Percentiles rank a stretch among this genome's conserved stretches.
phyloP scores from a whole-genome alignment of 2,797 vertebrate genomes.

The Adrianichthys oophorus region DNA sequence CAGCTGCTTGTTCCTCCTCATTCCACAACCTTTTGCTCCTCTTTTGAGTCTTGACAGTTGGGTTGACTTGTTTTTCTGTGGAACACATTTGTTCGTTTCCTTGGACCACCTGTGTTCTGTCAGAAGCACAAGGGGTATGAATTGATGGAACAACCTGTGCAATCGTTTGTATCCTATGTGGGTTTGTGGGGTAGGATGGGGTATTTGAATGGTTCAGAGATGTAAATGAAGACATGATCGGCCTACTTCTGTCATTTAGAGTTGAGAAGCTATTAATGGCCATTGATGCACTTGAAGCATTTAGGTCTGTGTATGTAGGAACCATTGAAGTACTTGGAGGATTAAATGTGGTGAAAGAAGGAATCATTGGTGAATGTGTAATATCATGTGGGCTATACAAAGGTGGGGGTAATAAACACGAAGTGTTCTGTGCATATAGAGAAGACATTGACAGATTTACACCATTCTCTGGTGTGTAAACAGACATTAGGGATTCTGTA shows the following conservation, averaged over 20 bases:
- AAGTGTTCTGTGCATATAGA: constrained; percentile 47
- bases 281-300: constrained; percentile 42
- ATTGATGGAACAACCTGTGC: constrained; percentile 67
- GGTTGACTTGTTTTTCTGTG: constrained; percentile 8
- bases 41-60: constrained; percentile 58
- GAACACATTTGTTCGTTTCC: constrained; percentile 17
- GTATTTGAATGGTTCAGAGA: constrained; percentile 54
- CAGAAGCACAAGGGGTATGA: constrained; percentile 37
- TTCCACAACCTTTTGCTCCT: constrained; percentile 70
- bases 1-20: constrained; percentile 68
- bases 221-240: constrained; percentile 62
- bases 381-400: constrained; percentile 50
- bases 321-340: constrained; percentile 62
- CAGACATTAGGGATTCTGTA: constrained; percentile 57
- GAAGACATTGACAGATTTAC: constrained; percentile 54
- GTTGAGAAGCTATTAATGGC: constrained; percentile 47
- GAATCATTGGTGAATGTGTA: constrained; percentile 45
- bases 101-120: constrained; percentile 15
- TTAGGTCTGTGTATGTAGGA: constrained; percentile 61
- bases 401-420: constrained; percentile 39
- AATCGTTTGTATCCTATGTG: constrained; percentile 20
- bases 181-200: constrained; percentile 39
- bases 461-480: constrained; percentile 56
- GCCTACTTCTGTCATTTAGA: constrained; percentile 42
- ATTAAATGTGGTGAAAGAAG: constrained; percentile 52